Conservation (phyloP, 2,113 vertebrate genomes). For the Mugil cephalus region DNA sequence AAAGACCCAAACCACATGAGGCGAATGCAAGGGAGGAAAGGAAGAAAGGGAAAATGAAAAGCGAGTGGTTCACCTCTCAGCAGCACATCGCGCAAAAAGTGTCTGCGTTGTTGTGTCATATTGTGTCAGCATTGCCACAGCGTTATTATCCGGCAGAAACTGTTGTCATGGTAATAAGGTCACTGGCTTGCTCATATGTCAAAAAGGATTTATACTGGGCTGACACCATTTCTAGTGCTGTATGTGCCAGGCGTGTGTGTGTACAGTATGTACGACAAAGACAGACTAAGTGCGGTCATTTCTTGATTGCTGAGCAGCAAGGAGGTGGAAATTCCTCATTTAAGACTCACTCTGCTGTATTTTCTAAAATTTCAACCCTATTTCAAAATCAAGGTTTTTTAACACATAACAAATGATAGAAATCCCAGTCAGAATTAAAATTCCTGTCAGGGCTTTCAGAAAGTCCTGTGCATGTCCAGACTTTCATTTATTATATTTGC, state of each 20-base stretch:
- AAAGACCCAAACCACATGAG: neutral
- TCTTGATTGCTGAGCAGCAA: neutral
- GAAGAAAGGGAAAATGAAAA: conserved; percentile 17
- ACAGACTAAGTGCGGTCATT: conserved; percentile 28
- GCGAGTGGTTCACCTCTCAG: conserved; percentile 39
- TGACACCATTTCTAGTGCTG: conserved; percentile 75
- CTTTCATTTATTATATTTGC: too few relatives aligned
- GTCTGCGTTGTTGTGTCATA: conserved; percentile 72
- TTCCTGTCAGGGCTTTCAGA: neutral
- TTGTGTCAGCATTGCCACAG: conserved; percentile 74
- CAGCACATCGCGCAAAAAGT: conserved; percentile 41
- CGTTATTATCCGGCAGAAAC: conserved; percentile 65
- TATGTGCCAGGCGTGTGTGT: conserved; percentile 60
- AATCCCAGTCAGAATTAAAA: conserved; percentile 1
- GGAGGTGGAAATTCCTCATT: conserved; percentile 20
- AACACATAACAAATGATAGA: neutral
- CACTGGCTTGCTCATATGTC: conserved; percentile 77
- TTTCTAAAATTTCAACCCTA: conserved; percentile 5
- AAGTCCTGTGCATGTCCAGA: neutral
- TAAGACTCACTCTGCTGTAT: neutral
- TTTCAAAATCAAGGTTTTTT: conserved; percentile 7
- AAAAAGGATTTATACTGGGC: conserved; percentile 80
- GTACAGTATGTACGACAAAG: conserved; percentile 36
- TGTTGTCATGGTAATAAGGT: conserved; percentile 82
- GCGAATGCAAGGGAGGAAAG: neutral